Evolutionary conservation across 2,113 vertebrate genomes (phyloP).

Genomic region (Phyllostomus hastatus): DNA sequence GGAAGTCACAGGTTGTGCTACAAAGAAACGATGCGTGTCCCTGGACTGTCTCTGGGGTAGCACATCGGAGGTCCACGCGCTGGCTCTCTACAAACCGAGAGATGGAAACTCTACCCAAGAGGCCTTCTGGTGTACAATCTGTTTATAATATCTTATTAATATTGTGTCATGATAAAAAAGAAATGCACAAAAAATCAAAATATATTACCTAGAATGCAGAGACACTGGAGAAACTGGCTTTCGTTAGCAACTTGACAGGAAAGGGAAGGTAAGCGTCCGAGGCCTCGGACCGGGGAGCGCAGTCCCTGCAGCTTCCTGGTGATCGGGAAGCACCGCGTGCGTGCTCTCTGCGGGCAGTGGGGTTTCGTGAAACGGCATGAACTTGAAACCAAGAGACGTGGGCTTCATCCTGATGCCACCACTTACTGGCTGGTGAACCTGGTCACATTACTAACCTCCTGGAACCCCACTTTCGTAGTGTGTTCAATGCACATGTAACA

Average conservation of each 20-base stretch:
- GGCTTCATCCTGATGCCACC: not conserved
- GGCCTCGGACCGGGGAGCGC: not conserved
- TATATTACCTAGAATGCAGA: not conserved
- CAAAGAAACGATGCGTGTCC: not conserved
- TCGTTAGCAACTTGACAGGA: not conserved
- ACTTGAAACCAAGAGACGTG: not conserved
- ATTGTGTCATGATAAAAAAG: not conserved
- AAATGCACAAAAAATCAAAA: not conserved
- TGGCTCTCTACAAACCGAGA: not conserved
- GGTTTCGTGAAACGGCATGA: not conserved
- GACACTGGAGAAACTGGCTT: not conserved
- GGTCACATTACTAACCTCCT: not conserved
- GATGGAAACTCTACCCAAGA: not conserved
- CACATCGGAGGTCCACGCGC: not conserved
- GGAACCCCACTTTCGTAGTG: not conserved
- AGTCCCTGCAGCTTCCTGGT: not conserved
- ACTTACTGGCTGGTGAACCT: not conserved
- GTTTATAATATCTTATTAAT: not conserved
- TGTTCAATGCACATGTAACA: not conserved
- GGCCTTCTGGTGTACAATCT: not conserved
- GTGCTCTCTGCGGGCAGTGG: not conserved
- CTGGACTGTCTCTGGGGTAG: rapidly evolving
- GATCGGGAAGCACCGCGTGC: not conserved
- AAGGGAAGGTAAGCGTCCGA: not conserved
- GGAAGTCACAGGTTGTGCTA: not conserved